These are phyloP conservation scores for Lymantria dispar DNA, from an alignment of 2,888 invertebrate species.

Conservation along the genomic window DNA sequence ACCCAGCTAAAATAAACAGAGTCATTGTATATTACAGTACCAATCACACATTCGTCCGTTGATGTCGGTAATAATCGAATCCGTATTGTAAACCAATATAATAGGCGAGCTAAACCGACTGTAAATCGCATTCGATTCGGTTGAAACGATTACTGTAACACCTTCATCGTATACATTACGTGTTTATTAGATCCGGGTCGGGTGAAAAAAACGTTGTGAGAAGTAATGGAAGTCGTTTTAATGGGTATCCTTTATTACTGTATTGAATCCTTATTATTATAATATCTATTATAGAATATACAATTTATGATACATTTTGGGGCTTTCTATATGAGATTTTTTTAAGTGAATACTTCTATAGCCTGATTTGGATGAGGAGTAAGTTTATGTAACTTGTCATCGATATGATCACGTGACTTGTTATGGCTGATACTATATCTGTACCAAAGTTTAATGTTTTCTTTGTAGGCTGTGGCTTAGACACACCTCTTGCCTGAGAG, in stretches of 20 bases:
- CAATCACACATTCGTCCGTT: constrained; percentile 28
- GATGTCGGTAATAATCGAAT: constrained; percentile 25
- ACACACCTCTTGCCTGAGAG: too few species aligned
- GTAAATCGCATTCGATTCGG: constrained; percentile 54
- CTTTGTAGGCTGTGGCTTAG: too few species aligned
- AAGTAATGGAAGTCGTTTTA: constrained; percentile 26
- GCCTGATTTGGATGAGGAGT: too few species aligned
- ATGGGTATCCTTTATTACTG: constrained; percentile 18
- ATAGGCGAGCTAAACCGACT: constrained; percentile 47
- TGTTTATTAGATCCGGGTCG: constrained; percentile 63
- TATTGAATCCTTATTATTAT: constrained; percentile 29
- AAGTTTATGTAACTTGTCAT: too few species aligned
- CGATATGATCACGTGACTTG: too few species aligned
- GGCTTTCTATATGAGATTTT: too few species aligned
- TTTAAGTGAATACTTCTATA: too few species aligned
- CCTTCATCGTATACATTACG: constrained; percentile 62
- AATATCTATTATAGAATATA: background rate
- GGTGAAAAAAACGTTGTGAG: constrained; percentile 21
- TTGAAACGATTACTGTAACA: constrained; percentile 61
- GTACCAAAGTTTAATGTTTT: too few species aligned
- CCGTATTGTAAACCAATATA: constrained; percentile 37
- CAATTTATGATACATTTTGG: too few species aligned
- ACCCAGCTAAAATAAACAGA: constrained; percentile 22
- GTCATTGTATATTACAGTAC: constrained; percentile 14
- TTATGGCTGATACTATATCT: too few species aligned